Evolutionary conservation across 2,113 vertebrate genomes (phyloP), one percentile per base, ranked within the genome.

Genomic region (Struthidea cinerea): DNA sequence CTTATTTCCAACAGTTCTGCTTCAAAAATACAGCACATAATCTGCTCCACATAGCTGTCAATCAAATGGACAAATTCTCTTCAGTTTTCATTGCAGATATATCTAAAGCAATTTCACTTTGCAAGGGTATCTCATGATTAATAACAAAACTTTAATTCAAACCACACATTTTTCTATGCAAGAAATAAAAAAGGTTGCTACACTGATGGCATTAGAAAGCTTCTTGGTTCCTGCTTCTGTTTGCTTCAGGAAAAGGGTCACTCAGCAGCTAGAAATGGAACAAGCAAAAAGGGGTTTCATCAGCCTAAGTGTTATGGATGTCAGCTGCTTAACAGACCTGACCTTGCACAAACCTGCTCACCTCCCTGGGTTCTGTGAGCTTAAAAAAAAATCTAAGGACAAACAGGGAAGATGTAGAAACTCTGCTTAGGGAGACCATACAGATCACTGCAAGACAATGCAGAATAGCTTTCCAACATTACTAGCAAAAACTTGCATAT

Each of bases 291-390:
- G 30, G 23, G 9, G 78, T 78, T 96, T 95, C 85, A 87, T 95
- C 76, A 90, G 85, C 46, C 83, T 88, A 88, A 88, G 73, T 57
- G 41, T 74, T 80, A 75, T 3, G 1, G 73, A 84, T 90, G 28
- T 90, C 6, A 7, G 52, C 82, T 84, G 61, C 88, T 92, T 85
- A 95, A 71, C 5, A 90, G 71, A 86, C 68, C 63, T 90, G 90
- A 90, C 83, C 94, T 95, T 12, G 1, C 39, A 89, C 81, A 87
- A 96, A 91, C 87, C 92, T 74, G 63, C 59, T 68, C 70, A 82
- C 78, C 67, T 87, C 56, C 41, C 57, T 23, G 16, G 30, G 44
- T 60, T 49, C 79, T 27, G 30, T 27, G 46, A 90, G 76, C 90
- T 97, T 91, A 86, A 88, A 91, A 93, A 69, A 20, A 57, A 26